Evolutionary conservation across 2,888 invertebrate species (phyloP), one percentile per base, ranked within the genome.

Genomic region (Sinodicranocentrus sp.): DNA sequence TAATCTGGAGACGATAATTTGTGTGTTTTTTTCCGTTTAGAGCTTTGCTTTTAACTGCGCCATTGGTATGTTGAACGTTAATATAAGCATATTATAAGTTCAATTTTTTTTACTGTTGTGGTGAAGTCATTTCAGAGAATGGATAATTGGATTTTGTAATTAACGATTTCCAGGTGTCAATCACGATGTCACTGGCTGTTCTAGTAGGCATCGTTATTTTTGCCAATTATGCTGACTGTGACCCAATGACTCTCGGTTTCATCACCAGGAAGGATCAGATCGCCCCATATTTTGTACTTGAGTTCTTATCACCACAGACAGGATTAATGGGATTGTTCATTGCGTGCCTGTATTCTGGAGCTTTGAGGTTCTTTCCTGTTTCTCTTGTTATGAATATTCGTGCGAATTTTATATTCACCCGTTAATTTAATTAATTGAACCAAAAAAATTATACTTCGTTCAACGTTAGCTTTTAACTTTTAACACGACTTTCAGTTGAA

Each of bases 291-390:
- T 92, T 91, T 88, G 91, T 92, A 15, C 90, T 91, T 90, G 91
- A 92, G 82, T 89, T 90, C 26, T 87, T 92, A 57, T 89, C 90
- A 3, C 87, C 90, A 43, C 88, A 90, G 21, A 89, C 89, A 13
- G 92, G 92, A 13, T 87, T 92, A 2, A 91, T 92, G n/a, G 92
- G 92, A 0, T 88, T 92, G 21, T 92, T 92, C 87, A 91, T 91
- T 0, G 91, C 92, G 5, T 91, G 91, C 71, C 89, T 92, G 1
- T 91, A 92, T 88, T 91, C 91, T 84, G 92, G 91, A 6, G 91
- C 92, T 17, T 89, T 92, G 52, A 89, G 89, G 89, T 89, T 33
- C 26, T 65, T 71, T 13, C n/a, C 1, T 33, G 33, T 33, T 33
- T 10, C 33, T 33, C n/a, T n/a, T n/a, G n/a, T n/a, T n/a, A n/a